phyloP scores from a whole-genome alignment of 2,113 vertebrate species.

The Petromus typicus region DNA sequence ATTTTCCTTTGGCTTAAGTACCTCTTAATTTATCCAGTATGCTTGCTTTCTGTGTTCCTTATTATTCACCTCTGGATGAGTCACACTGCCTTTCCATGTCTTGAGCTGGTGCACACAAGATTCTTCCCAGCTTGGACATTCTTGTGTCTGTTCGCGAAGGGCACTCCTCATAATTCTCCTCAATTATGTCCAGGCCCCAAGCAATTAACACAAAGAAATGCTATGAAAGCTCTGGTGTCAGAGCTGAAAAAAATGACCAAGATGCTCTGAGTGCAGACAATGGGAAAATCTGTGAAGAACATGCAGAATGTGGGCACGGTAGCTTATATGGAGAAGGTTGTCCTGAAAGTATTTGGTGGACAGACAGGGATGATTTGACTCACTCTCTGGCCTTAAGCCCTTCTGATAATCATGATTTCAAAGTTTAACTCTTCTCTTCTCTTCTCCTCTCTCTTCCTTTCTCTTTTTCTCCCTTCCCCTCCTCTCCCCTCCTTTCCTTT shows the following conservation, averaged over 20 bases:
- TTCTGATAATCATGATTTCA: neutral
- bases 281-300: neutral
- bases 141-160: neutral
- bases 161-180: neutral
- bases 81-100: constrained; percentile 49
- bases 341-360: neutral
- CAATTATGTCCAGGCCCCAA: neutral
- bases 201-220: neutral
- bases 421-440: neutral
- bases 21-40: constrained; percentile 55
- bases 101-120: neutral
- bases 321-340: neutral
- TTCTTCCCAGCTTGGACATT: neutral
- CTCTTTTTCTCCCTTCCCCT: neutral
- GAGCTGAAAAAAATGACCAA: neutral
- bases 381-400: neutral
- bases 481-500: no score
- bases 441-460: neutral
- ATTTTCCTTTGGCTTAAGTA: constrained; percentile 49
- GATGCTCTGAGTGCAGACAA: neutral
- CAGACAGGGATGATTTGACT: neutral
- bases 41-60: neutral
- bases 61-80: constrained; percentile 46
- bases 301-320: neutral
- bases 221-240: neutral